Percentiles rank a stretch among this genome's conserved stretches.
These are phyloP conservation scores for Diorhabda sublineata DNA, from an alignment of 1,140 invertebrate genomes.

Conservation along the genomic window DNA sequence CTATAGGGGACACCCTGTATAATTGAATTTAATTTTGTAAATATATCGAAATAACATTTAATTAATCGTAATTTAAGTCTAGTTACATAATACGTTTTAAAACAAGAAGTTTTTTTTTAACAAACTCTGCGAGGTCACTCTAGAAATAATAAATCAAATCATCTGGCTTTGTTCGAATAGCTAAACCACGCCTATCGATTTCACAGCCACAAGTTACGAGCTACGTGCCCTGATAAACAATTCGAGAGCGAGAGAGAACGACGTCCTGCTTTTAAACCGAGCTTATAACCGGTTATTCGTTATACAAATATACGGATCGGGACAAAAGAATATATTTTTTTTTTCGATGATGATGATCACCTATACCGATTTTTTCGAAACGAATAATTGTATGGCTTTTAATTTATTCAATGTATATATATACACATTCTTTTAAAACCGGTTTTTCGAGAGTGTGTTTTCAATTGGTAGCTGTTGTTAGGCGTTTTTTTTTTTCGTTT, in stretches of 20 bases:
- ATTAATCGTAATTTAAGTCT: too few species aligned
- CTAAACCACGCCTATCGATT: neutral
- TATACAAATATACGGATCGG: neutral
- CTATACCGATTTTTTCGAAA: too few species aligned
- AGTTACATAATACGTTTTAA: neutral
- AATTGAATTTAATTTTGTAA: too few species aligned
- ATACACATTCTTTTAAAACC: neutral
- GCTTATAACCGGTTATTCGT: neutral
- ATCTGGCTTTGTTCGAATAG: neutral
- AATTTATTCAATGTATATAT: too few species aligned
- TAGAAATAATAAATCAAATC: neutral
- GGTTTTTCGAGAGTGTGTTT: neutral
- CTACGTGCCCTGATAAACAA: neutral
- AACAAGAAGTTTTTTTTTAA: conserved; percentile 1
- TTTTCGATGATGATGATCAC: too few species aligned
- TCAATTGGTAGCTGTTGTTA: neutral
- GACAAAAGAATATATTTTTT: neutral
- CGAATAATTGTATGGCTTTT: too few species aligned
- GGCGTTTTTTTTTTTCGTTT: too few species aligned
- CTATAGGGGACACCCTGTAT: too few species aligned
- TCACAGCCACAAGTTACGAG: neutral
- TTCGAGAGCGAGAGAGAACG: neutral
- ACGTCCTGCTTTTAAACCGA: neutral
- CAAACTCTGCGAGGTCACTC: neutral
- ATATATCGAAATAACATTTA: too few species aligned